Evolutionary conservation across 1,140 invertebrate species (phyloP).

Genomic region (Drosophila varians): DNA sequence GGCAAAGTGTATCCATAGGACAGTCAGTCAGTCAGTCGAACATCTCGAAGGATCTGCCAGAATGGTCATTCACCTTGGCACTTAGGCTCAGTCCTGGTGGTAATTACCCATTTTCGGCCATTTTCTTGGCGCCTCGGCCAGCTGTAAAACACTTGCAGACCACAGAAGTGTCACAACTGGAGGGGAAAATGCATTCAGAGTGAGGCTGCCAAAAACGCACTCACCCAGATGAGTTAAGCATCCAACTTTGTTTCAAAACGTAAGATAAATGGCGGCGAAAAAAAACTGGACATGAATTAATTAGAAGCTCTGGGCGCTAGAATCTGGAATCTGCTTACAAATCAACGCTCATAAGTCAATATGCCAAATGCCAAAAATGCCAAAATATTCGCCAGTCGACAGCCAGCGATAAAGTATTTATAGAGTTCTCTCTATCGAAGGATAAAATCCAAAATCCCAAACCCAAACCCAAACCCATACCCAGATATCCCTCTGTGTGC

Average conservation of each 20-base stretch:
- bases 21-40: constrained; percentile 35
- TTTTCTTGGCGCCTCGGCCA: constrained; percentile 53
- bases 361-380: constrained; percentile 75
- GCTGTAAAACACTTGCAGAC: constrained; percentile 69
- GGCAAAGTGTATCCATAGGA: constrained; percentile 41
- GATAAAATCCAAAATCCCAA: background rate
- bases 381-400: constrained; percentile 60
- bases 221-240: constrained; percentile 55
- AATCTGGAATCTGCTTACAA: constrained; percentile 80
- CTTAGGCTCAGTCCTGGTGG: constrained; percentile 6
- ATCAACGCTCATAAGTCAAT: constrained; percentile 79
- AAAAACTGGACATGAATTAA: constrained; percentile 73
- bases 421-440: constrained; percentile 29
- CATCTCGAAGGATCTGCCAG: constrained; percentile 3
- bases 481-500: constrained; percentile 43
- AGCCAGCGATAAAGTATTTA: constrained; percentile 74
- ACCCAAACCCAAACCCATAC: background rate
- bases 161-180: constrained; percentile 38
- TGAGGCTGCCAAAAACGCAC: constrained; percentile 72
- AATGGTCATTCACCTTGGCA: constrained; percentile 58
- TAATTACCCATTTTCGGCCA: constrained; percentile 74
- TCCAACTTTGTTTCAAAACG: background rate
- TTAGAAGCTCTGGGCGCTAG: constrained; percentile 63
- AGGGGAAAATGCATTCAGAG: constrained; percentile 58
- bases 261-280: constrained; percentile 50